phyloP scores from a whole-genome alignment of 2,113 vertebrate genomes.

The Melanerpes aurifrons region DNA sequence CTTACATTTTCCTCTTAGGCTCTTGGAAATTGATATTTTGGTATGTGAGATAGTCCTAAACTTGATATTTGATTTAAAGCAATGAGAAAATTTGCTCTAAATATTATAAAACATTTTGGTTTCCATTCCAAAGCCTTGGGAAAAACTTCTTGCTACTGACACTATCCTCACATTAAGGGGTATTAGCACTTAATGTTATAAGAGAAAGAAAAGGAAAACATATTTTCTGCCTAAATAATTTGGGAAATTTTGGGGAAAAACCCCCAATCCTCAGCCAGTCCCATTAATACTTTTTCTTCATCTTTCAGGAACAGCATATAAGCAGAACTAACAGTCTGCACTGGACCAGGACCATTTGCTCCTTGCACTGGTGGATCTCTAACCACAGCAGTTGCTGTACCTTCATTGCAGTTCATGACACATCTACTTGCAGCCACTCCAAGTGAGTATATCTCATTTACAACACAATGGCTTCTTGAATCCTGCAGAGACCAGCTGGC shows the following conservation, averaged over 20 bases:
- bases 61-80: neutral
- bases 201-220: neutral
- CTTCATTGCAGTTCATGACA: neutral
- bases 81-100: neutral
- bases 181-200: neutral
- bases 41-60: neutral
- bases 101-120: neutral
- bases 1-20: neutral
- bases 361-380: neutral
- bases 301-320: neutral
- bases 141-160: neutral
- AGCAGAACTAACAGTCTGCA: neutral
- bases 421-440: neutral
- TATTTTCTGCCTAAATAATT: neutral
- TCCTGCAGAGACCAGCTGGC: neutral
- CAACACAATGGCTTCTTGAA: neutral
- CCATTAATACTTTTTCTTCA: neutral
- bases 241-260: neutral
- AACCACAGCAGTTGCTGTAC: neutral
- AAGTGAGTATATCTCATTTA: neutral
- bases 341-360: neutral
- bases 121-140: neutral
- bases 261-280: neutral
- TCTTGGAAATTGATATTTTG: neutral
- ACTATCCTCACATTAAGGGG: neutral